phyloP scores from a whole-genome alignment of 2,797 vertebrate genomes.

The Poeciliopsis turneri region DNA sequence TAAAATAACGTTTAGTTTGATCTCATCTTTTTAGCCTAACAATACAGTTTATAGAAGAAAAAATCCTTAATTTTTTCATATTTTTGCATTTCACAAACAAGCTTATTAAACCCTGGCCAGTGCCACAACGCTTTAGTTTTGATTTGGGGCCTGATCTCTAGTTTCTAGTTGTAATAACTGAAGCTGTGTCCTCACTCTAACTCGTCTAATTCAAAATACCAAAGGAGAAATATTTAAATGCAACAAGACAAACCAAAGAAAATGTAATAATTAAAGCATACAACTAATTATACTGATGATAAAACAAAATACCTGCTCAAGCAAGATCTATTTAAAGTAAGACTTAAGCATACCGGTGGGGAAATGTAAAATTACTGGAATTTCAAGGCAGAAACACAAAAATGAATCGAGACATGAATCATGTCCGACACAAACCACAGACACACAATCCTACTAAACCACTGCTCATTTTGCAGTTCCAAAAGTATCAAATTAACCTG shows the following conservation, averaged over 20 bases:
- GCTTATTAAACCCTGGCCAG: too few relatives aligned
- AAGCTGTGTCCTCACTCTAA: too few relatives aligned
- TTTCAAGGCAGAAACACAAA: background rate
- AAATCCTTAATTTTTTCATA: accelerated
- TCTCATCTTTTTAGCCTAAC: background rate
- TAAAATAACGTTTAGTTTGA: background rate
- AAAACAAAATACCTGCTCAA: too few relatives aligned
- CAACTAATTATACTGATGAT: too few relatives aligned
- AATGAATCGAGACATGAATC: background rate
- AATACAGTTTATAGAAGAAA: background rate
- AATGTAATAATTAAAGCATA: too few relatives aligned
- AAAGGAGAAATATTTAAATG: background rate
- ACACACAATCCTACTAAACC: background rate
- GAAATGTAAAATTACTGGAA: background rate
- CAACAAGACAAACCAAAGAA: too few relatives aligned
- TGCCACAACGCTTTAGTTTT: too few relatives aligned
- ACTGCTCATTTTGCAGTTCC: background rate
- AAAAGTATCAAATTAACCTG: background rate
- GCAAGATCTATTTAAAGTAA: too few relatives aligned
- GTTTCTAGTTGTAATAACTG: background rate
- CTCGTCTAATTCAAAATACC: background rate
- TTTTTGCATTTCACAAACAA: background rate
- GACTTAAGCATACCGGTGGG: background rate
- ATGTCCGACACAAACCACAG: background rate
- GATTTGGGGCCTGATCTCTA: too few relatives aligned